Evolutionary conservation across 1,140 invertebrate species (phyloP).

Genomic region (Doryteuthis pealeii): DNA sequence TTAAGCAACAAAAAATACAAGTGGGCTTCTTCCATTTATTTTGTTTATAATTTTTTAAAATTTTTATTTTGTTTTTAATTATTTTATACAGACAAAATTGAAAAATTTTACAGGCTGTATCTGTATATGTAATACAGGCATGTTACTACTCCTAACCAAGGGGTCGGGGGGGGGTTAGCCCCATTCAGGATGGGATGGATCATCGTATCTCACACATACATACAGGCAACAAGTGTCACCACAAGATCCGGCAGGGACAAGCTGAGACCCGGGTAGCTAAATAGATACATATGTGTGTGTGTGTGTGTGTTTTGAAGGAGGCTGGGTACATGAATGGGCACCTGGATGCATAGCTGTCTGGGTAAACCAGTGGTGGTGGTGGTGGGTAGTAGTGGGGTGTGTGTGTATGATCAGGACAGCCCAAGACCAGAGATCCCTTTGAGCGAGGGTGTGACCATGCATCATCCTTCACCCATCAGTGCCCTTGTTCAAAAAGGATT

Average conservation of each 20-base stretch:
- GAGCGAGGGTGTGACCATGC: no score
- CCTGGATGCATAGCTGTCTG: neutral
- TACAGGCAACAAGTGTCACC: neutral
- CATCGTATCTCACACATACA: neutral
- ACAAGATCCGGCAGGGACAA: neutral
- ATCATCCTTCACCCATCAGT: no score
- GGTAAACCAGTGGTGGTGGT: neutral
- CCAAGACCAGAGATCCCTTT: no score
- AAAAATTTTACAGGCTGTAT: neutral
- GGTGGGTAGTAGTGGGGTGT: no score
- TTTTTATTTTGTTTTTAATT: neutral
- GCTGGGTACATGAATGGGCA: neutral
- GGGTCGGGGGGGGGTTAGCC: neutral
- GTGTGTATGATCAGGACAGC: no score
- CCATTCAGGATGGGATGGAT: neutral
- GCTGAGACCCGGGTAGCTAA: no score
- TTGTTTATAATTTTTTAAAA: neutral
- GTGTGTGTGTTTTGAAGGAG: neutral
- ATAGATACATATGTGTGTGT: neutral
- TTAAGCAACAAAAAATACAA: no score
- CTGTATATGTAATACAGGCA: neutral
- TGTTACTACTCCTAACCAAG: neutral
- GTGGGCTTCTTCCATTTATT: neutral
- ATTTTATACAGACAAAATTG: conserved; percentile 1
- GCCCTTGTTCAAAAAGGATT: no score